Conservation (phyloP, 1,140 invertebrate species). For the Paramacrobiotus metropolitanus region DNA sequence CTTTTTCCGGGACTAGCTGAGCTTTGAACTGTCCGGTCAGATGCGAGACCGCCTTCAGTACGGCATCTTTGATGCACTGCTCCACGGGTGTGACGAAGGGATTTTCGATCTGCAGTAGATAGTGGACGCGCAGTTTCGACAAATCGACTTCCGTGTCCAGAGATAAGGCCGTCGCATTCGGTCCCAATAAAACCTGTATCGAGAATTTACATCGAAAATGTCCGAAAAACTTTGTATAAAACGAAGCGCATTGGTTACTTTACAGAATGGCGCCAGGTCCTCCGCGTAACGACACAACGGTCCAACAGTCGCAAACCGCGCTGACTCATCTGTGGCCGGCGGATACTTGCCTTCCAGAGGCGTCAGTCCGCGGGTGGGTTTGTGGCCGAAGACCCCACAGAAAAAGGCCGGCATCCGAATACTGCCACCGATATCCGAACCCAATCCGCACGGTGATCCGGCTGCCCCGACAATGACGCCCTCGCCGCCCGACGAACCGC, state of each 20-base stretch:
- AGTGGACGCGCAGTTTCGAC: too few relatives aligned
- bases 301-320: constrained; percentile 48
- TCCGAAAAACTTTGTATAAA: too few relatives aligned
- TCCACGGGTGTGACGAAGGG: constrained; percentile 46
- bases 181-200: too few relatives aligned
- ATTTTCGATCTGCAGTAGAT: too few relatives aligned
- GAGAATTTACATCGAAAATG: too few relatives aligned
- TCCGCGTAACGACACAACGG: constrained; percentile 68
- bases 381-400: constrained; percentile 78
- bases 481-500: constrained; percentile 26
- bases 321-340: constrained; percentile 32
- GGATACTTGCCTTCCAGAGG: constrained; percentile 50
- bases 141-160: too few relatives aligned
- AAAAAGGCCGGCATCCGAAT: constrained; percentile 84
- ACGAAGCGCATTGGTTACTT: constrained; percentile 19
- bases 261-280: constrained; percentile 53
- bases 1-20: constrained; percentile 9
- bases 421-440: constrained; percentile 85
- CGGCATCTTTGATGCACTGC: constrained; percentile 40
- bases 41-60: constrained; percentile 37
- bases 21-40: constrained; percentile 31
- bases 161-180: too few relatives aligned
- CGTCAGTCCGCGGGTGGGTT: constrained; percentile 30
- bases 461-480: constrained; percentile 37
- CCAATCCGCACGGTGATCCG: constrained; percentile 59